phyloP scores from a whole-genome alignment of 2,797 vertebrate species.

The Prionace glauca region DNA sequence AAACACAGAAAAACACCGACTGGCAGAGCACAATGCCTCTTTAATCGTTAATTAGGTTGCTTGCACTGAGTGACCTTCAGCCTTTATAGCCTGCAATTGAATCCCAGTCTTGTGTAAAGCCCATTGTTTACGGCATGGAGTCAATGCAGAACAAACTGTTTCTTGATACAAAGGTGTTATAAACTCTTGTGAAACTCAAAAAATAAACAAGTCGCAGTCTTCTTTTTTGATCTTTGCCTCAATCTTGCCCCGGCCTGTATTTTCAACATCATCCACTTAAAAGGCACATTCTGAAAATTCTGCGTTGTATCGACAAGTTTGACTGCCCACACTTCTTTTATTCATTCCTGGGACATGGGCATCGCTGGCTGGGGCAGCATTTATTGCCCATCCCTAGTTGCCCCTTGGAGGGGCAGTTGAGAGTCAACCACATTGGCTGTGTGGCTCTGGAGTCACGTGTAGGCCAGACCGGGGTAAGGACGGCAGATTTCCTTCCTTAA shows the following conservation, averaged over 20 bases:
- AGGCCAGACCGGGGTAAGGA: too few species aligned
- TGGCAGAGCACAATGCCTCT: background rate
- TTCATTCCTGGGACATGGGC: too few species aligned
- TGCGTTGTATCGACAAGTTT: too few species aligned
- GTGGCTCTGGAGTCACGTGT: too few species aligned
- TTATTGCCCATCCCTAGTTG: too few species aligned
- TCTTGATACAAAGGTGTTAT: background rate
- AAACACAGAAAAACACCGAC: background rate
- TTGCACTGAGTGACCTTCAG: background rate
- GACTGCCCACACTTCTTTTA: too few species aligned
- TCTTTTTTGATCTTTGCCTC: background rate
- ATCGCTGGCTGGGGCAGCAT: too few species aligned
- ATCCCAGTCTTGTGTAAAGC: background rate
- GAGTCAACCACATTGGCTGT: too few species aligned
- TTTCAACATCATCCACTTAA: background rate
- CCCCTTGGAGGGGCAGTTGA: too few species aligned
- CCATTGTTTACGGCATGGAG: background rate
- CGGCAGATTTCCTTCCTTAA: too few species aligned
- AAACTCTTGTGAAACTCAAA: background rate
- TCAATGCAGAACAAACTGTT: background rate
- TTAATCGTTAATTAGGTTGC: background rate
- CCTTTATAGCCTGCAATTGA: background rate
- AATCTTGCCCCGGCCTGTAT: background rate
- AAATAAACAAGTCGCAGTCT: background rate
- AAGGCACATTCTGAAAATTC: background rate